Conservation (phyloP, 2,888 invertebrate species). For the Gymnosoma rotundatum region DNA sequence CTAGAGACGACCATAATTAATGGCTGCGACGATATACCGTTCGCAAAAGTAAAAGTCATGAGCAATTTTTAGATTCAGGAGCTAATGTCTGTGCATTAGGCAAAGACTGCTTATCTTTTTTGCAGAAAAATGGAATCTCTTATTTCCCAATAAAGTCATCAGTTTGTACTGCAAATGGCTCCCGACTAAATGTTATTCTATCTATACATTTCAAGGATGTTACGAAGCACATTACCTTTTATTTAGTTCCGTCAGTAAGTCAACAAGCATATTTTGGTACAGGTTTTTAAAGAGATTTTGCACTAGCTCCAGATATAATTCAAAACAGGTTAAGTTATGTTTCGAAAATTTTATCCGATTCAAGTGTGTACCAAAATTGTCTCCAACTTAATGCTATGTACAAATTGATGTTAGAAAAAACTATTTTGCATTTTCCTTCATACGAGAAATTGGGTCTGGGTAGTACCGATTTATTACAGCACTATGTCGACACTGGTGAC, state of each 20-base stretch:
- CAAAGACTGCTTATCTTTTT: not conserved
- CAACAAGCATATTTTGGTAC: too few relatives aligned
- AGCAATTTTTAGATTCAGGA: not conserved
- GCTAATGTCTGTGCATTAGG: too few relatives aligned
- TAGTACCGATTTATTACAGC: not conserved
- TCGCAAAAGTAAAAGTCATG: not conserved
- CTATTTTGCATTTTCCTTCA: not conserved
- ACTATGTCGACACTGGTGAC: not conserved
- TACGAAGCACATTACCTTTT: conserved; percentile 22
- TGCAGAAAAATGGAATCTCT: not conserved
- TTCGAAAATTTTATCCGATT: not conserved
- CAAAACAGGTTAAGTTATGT: too few relatives aligned
- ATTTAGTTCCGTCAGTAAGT: conserved; percentile 34
- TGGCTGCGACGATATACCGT: not conserved
- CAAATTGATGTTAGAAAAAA: not conserved
- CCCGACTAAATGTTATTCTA: not conserved
- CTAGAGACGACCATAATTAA: conserved; percentile 2
- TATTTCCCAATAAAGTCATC: not conserved
- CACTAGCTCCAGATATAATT: too few relatives aligned
- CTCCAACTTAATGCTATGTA: not conserved
- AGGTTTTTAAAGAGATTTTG: too few relatives aligned
- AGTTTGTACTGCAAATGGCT: not conserved
- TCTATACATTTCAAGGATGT: conserved; percentile 4
- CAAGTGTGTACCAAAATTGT: conserved; percentile 9
- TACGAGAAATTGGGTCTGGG: conserved; percentile 15